phyloP scores from a whole-genome alignment of 2,888 invertebrate genomes.

The Panzeria rudis region DNA sequence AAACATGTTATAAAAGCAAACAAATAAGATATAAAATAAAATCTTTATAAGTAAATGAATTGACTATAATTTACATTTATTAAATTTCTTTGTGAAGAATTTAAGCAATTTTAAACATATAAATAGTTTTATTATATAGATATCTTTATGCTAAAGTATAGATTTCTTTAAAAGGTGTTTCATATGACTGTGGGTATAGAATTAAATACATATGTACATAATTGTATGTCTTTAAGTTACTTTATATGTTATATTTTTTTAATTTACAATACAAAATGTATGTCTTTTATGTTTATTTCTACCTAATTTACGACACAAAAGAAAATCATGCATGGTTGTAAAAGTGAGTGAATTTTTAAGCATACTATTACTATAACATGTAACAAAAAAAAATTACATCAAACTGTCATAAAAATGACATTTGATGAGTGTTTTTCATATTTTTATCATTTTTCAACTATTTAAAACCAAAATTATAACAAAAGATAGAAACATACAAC shows the following conservation, averaged over 20 bases:
- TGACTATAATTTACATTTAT: background rate
- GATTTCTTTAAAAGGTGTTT: conserved; percentile 31
- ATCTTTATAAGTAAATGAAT: background rate
- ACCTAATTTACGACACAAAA: conserved; percentile 57
- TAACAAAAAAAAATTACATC: conserved; percentile 64
- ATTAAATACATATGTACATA: background rate
- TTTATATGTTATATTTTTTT: background rate
- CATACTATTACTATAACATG: conserved; percentile 24
- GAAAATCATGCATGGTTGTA: background rate
- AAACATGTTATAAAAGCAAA: background rate
- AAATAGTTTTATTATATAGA: background rate
- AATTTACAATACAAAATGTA: conserved; percentile 8
- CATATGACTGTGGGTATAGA: background rate
- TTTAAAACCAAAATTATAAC: conserved; percentile 61
- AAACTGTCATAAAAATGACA: conserved; percentile 75
- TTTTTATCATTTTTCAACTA: conserved; percentile 70
- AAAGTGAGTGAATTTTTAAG: background rate
- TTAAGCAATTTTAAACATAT: background rate
- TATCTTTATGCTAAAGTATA: background rate
- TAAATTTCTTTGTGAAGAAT: background rate
- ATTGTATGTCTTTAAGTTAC: conserved; percentile 3
- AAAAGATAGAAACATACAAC: conserved; percentile 21
- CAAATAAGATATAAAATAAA: background rate
- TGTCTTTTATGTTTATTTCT: conserved; percentile 42
- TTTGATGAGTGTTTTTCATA: conserved; percentile 74